Base-by-base conservation (phyloP, 2,888 invertebrate genomes). In the Coronaproctus castanopsis region DNA sequence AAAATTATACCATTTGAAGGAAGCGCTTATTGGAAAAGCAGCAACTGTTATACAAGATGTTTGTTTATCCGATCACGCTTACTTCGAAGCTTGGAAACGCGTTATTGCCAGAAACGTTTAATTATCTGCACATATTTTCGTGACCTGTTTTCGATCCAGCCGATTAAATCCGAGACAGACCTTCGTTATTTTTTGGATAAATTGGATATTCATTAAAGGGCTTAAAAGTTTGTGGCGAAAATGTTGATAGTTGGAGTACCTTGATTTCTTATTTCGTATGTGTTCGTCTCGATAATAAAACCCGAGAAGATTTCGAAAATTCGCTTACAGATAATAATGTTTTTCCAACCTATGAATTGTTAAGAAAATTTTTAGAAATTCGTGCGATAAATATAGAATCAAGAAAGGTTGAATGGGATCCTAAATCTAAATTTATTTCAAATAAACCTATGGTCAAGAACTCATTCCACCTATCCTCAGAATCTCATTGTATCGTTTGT, bases 281-380 rank as follows among this genome's bases (percentile, higher is more conserved):
- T 2, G 52, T 49, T 3, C 48, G 51, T 18, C 19, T 58, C 8
- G 57, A 57, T 24, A 19, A 36, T 2, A 3, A 3, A 36, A 57
- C 57, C 18, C 20, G n/a, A 3, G 2, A 14, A 3, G 57, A 57
- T 20, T 57, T 51, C n/a, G 57, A 57, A 24, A 57, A 57, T 23
- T 53, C 57, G 20, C 2, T 53, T 2, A 53, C 53, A 10, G 14
- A 24, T 8, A 53, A 51, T 3, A 57, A 20, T 5, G 21, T 20
- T 14, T 53, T 36, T 36, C 57, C 57, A 20, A 5, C 36, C 2
- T 57, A 23, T 21, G 18, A 36, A 19, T 8, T 14, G 14, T 21
- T 57, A 14, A 8, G 14, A 3, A 52, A 22, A 5, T 57, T 57
- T 21, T 14, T 57, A 2, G 52, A 57, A 36, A 24, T 5, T 36